Percentiles rank a stretch among this genome's conserved stretches.
Evolutionary conservation across 2,888 invertebrate genomes (phyloP).

Genomic region (Pristionchus japonicus): DNA sequence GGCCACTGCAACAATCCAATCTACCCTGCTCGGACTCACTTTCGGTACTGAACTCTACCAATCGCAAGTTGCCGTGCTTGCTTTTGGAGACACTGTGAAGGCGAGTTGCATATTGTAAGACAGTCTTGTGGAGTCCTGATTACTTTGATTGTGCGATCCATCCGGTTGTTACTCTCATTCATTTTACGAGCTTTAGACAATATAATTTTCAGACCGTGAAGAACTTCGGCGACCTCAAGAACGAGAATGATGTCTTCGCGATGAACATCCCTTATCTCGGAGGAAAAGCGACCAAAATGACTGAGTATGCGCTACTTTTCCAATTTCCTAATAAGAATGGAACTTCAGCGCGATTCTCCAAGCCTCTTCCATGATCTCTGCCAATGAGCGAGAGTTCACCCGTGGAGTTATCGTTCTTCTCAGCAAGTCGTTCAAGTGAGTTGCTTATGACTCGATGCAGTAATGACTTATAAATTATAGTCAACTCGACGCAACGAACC

Average conservation of each 20-base stretch:
- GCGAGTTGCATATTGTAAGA: too few species aligned
- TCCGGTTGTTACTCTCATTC: too few species aligned
- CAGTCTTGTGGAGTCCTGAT: too few species aligned
- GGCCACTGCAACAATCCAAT: slow-evolving; percentile 26
- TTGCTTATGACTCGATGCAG: neutral
- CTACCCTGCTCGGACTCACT: neutral
- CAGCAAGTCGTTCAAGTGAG: slow-evolving; percentile 37
- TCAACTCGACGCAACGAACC: neutral
- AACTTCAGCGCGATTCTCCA: neutral
- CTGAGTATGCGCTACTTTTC: neutral
- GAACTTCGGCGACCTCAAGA: neutral
- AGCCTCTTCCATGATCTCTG: slow-evolving; percentile 29
- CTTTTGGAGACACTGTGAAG: slow-evolving; percentile 12
- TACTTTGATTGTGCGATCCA: too few species aligned
- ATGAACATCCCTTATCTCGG: slow-evolving; percentile 4
- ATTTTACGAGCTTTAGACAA: too few species aligned
- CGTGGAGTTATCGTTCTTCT: slow-evolving; percentile 30
- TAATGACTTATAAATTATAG: neutral
- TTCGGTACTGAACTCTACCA: slow-evolving; percentile 1
- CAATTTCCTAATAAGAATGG: too few species aligned
- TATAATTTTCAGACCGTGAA: neutral
- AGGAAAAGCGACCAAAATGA: slow-evolving; percentile 25
- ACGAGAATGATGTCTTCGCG: neutral
- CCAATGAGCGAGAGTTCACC: neutral
- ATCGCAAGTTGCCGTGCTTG: neutral